A percentile compares a stretch with the other conserved stretches of the same genome.
These are phyloP conservation scores for Lingula anatina DNA, from an alignment of 2,888 invertebrate genomes.

Conservation along the genomic window DNA sequence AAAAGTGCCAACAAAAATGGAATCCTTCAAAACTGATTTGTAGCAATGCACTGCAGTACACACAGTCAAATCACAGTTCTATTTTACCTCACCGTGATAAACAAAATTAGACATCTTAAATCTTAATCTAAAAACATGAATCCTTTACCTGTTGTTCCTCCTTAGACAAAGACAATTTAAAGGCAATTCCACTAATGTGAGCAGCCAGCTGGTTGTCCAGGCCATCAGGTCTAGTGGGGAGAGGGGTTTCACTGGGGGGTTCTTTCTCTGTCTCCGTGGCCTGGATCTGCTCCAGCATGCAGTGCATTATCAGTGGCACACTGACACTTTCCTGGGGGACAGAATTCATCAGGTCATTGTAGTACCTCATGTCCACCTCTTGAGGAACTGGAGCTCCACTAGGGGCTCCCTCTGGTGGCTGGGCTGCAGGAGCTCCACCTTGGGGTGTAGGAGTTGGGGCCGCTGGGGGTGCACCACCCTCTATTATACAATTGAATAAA, in stretches of 20 bases:
- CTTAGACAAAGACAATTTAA: conserved; percentile 41
- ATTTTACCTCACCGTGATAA: no score
- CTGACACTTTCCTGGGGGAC: conserved; percentile 49
- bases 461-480: no score
- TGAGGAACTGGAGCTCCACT: no score
- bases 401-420: no score
- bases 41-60: no score
- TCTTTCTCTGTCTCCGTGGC: conserved; percentile 39
- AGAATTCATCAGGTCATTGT: conserved; percentile 47
- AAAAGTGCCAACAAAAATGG: no score
- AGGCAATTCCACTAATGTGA: conserved; percentile 36
- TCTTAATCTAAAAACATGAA: no score
- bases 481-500: no score
- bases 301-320: conserved; percentile 43
- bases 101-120: no score
- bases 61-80: no score
- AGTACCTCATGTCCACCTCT: conserved; percentile 46
- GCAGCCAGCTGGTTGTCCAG: conserved; percentile 32
- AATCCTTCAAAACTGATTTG: no score
- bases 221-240: conserved; percentile 34
- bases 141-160: conserved; percentile 38
- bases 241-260: conserved; percentile 40
- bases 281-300: conserved; percentile 49
- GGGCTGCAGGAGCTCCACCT: neutral
- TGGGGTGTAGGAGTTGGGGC: neutral